Evolutionary conservation across 1,140 invertebrate genomes (phyloP), one percentile per base, ranked within the genome.

Genomic region (Cherax destructor): DNA sequence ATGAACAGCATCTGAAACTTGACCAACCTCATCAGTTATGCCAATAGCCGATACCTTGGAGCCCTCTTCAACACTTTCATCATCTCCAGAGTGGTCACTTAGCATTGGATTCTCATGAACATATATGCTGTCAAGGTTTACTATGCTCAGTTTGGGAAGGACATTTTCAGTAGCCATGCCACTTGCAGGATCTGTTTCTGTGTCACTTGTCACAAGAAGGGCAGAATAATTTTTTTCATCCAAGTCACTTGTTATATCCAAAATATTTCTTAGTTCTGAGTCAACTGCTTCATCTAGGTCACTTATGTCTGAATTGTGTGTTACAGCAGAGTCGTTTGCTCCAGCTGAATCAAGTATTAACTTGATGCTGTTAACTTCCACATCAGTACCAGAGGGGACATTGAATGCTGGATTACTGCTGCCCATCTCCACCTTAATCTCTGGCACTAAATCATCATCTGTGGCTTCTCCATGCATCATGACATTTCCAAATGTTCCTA

Each of bases 41-140:
- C n/a, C 16, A 79, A 10, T 1, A 50, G 50, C 5, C 7, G 10
- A 47, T 50, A n/a, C 61, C 10, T 7, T 13, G n/a, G 50, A 24
- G 61, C 21, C 80, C 6, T 59, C 80, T n/a, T 4, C 56, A 56
- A 21, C 21, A 83, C 50, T 61, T 24, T 4, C 21, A 83, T 83
- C 52, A 83, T 59, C 52, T 6, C 24, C 6, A 56, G 72, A 10
- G 52, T 79, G 74, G 52, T 77, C 85, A 16, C 47, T 30, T 18
- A 87, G 61, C 2, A 87, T 56, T 50, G 79, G 76, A 30, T 87
- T 74, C 0, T 76, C 85, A 21, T 77, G 69, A 9, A 87, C 52
- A 21, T 87, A 76, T 16, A 87, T 76, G 3, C n/a, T 77, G 18
- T 87, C 85, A 11, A 76, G 85, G 76, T 87, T 76, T 7, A 72